Evolutionary conservation across 1,140 invertebrate genomes (phyloP).

Genomic region (Oscheius sp.): DNA sequence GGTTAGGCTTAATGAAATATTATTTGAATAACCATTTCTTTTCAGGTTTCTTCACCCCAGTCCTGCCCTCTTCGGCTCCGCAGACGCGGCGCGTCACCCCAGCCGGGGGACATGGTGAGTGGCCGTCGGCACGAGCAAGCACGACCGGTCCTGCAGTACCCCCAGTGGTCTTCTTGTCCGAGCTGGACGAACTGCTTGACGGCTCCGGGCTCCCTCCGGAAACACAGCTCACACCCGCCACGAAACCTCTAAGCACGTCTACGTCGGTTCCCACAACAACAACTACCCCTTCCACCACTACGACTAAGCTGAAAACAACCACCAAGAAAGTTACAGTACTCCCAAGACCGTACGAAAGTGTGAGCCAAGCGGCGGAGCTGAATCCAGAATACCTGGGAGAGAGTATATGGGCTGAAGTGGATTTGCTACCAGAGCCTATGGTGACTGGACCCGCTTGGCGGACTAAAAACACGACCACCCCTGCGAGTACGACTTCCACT

Average conservation of each 20-base stretch:
- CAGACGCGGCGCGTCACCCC: neutral
- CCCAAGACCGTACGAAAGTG: constrained; percentile 33
- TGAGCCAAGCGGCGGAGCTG: constrained; percentile 18
- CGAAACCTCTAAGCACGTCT: constrained; percentile 23
- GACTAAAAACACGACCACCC: constrained; percentile 4
- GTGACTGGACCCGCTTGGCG: constrained; percentile 28
- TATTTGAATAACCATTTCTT: neutral
- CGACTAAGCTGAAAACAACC: neutral
- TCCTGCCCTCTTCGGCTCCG: constrained; percentile 21
- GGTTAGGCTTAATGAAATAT: neutral
- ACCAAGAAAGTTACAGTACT: constrained; percentile 19
- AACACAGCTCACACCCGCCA: neutral
- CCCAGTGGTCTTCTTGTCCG: constrained; percentile 11
- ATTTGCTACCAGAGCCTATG: constrained; percentile 27
- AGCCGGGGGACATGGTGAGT: constrained; percentile 6
- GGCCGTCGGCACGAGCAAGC: neutral
- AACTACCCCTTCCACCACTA: constrained; percentile 22
- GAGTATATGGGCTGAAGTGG: constrained; percentile 32
- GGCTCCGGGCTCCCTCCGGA: neutral
- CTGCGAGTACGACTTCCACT: neutral
- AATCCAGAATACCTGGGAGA: constrained; percentile 37
- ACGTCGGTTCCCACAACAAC: constrained; percentile 8
- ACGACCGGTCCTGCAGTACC: constrained; percentile 19
- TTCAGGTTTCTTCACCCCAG: constrained; percentile 41
- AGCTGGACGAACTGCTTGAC: constrained; percentile 12